These are phyloP conservation scores for Tryphoninae sp. DNA, from an alignment of 2,888 invertebrate genomes.

Conservation along the genomic window DNA sequence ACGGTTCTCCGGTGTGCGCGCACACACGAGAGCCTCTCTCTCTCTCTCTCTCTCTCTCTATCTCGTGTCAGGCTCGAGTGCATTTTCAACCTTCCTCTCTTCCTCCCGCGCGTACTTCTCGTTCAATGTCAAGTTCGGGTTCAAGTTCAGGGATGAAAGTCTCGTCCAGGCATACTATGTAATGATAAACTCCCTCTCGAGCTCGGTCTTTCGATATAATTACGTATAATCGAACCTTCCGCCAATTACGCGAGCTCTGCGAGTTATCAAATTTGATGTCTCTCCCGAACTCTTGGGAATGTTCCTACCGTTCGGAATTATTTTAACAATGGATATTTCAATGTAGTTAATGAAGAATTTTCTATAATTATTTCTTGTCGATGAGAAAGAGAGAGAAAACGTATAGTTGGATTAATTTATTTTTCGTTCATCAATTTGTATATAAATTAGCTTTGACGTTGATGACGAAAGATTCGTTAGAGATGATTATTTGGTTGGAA, in stretches of 20 bases:
- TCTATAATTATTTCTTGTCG: too few relatives aligned
- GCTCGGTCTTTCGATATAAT: constrained; percentile 31
- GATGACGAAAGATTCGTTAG: background rate
- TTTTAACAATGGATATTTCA: too few relatives aligned
- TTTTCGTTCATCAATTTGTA: too few relatives aligned
- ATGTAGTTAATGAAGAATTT: too few relatives aligned
- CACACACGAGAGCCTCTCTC: constrained; percentile 18
- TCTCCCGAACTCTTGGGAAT: background rate
- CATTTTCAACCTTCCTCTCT: constrained; percentile 24
- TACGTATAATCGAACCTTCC: constrained; percentile 8
- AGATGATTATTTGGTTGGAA: constrained; percentile 27
- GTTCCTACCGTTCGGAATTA: too few relatives aligned
- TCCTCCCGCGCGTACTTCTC: constrained; percentile 16
- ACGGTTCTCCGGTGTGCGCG: constrained; percentile 18
- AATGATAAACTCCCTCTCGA: constrained; percentile 36
- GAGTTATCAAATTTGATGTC: background rate
- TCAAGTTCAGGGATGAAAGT: constrained; percentile 46
- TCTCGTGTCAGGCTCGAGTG: constrained; percentile 12
- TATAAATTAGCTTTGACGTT: background rate
- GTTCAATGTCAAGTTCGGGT: constrained; percentile 56
- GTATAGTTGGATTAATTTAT: too few relatives aligned
- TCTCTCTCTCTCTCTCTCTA: background rate
- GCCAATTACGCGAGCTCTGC: background rate
- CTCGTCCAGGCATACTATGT: background rate
- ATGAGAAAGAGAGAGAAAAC: too few relatives aligned